Percentiles rank a stretch among this genome's conserved stretches.
Conservation (phyloP, 2,797 vertebrate species). For the Rhinoraja longicauda region DNA sequence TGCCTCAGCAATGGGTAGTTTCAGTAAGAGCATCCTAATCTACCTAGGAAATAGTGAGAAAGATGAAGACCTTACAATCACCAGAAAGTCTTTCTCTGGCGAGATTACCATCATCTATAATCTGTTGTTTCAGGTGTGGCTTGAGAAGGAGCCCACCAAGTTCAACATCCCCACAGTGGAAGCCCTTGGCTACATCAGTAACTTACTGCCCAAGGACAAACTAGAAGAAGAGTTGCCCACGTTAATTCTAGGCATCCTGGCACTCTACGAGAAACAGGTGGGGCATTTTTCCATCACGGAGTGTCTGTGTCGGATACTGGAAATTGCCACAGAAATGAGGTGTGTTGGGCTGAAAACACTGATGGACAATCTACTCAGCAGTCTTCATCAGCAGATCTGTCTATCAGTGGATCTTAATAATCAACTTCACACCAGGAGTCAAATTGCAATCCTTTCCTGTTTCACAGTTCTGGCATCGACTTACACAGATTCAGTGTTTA, state of each 20-base stretch:
- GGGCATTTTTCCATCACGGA: conserved; percentile 11
- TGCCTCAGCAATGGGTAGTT: neutral
- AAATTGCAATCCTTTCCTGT: conserved; percentile 1
- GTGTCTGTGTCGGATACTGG: neutral
- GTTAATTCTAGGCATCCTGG: neutral
- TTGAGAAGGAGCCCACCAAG: neutral
- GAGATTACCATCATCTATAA: conserved; percentile 19
- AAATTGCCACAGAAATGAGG: neutral
- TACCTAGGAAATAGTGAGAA: conserved; percentile 8
- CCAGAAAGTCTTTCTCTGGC: neutral
- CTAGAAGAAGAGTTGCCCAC: conserved; percentile 23
- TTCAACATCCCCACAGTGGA: conserved; percentile 13
- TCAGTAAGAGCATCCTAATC: conserved; percentile 20
- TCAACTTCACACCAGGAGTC: neutral
- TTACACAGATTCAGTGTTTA: neutral
- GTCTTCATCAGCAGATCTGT: conserved; percentile 24
- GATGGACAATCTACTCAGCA: neutral
- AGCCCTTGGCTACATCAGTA: conserved; percentile 20
- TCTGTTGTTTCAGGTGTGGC: conserved; percentile 5
- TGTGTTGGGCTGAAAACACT: neutral
- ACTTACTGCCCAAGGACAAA: conserved; percentile 6
- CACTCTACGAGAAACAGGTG: neutral
- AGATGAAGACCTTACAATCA: neutral
- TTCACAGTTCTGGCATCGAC: neutral
- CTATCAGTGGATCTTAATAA: conserved; percentile 7